Evolutionary conservation across 35 echinoderm and acorn worm genomes (phyloP).

Genomic region (Acanthaster planci): DNA sequence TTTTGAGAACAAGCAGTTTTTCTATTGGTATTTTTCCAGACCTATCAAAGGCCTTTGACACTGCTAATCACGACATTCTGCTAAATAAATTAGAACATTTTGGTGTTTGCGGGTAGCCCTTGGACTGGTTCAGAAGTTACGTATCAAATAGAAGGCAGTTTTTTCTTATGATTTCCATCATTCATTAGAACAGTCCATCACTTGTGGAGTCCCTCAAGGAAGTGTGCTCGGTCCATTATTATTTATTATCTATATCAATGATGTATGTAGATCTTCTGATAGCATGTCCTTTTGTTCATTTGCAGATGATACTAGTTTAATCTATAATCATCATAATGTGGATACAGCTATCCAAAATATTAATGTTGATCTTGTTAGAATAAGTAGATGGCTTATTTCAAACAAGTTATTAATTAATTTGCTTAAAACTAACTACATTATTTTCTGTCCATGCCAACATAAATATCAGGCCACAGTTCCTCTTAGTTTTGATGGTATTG

Average conservation of each 20-base stretch:
- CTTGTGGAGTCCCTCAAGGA: constrained; percentile 53
- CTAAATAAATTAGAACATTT: constrained; percentile 52
- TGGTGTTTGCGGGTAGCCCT: constrained; percentile 65
- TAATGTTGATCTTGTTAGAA: neutral
- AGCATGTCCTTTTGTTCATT: neutral
- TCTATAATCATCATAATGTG: neutral
- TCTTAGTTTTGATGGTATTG: constrained; percentile 1
- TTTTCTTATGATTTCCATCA: constrained; percentile 7
- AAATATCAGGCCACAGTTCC: neutral
- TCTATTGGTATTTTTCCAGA: constrained; percentile 47
- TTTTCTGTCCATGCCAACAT: constrained; percentile 2
- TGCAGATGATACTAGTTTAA: constrained; percentile 18
- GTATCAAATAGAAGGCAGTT: constrained; percentile 55
- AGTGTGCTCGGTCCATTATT: constrained; percentile 30
- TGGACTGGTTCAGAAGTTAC: constrained; percentile 71
- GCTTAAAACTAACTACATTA: constrained; percentile 11
- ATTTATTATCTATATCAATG: constrained; percentile 49
- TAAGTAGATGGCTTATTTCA: neutral
- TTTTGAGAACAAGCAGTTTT: constrained; percentile 18
- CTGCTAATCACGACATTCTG: constrained; percentile 65
- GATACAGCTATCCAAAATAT: neutral
- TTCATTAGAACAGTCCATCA: neutral
- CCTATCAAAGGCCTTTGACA: constrained; percentile 71
- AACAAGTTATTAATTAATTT: constrained; percentile 26
- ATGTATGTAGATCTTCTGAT: constrained; percentile 11